Evolutionary conservation across 1,140 invertebrate species (phyloP).

Genomic region (Hyposmocoma kahamanoa): DNA sequence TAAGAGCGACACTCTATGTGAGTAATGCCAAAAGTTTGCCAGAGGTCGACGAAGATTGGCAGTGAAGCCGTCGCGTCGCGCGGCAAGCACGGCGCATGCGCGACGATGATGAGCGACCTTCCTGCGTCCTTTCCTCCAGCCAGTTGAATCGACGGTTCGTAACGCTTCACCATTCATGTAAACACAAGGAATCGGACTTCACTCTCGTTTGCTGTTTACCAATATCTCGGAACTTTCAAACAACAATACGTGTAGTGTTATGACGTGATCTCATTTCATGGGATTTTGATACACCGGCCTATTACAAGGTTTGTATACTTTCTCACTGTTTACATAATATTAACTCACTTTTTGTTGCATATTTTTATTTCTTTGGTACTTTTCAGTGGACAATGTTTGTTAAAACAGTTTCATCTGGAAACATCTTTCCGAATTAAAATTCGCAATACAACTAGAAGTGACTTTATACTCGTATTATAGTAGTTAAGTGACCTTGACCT

Average conservation of each 20-base stretch:
- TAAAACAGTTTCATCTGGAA: no score
- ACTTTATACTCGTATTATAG: no score
- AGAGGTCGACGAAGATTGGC: constrained; percentile 32
- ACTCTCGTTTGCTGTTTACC: background rate
- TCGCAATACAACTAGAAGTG: no score
- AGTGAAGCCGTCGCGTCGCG: constrained; percentile 17
- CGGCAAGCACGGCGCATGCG: constrained; percentile 43
- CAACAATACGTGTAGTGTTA: constrained; percentile 10
- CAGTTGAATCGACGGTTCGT: constrained; percentile 34
- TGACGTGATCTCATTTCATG: constrained; percentile 19
- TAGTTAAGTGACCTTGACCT: constrained; percentile 13
- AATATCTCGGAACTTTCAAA: no score
- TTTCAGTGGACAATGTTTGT: no score
- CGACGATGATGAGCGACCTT: constrained; percentile 47
- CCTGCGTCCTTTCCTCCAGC: constrained; percentile 54
- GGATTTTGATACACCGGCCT: no score
- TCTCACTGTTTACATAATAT: no score
- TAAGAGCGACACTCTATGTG: no score
- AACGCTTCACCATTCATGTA: background rate
- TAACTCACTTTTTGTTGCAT: no score
- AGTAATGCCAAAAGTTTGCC: constrained; percentile 20
- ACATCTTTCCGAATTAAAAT: no score
- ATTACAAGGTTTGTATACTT: no score
- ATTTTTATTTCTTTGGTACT: no score
- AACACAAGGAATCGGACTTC: background rate